Conservation (phyloP, 2,888 invertebrate species). For the Macroteleia sp. region DNA sequence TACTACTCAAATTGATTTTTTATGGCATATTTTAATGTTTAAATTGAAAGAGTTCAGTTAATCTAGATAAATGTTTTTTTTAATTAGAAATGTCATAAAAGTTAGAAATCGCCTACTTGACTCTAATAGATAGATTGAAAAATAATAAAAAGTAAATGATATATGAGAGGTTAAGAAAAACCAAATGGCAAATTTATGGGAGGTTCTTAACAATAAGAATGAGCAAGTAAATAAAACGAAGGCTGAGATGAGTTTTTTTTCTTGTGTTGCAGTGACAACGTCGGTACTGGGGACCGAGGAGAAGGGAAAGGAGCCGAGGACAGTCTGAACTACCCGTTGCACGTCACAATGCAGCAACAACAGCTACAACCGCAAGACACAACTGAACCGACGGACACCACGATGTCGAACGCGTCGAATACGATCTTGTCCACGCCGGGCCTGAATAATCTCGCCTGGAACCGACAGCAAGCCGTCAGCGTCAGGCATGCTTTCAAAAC, state of each 20-base stretch:
- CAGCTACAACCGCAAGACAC: conserved; percentile 71
- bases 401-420: conserved; percentile 72
- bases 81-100: too few species aligned
- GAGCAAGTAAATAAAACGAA: too few species aligned
- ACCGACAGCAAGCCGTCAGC: conserved; percentile 93
- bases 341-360: conserved; percentile 71
- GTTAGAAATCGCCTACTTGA: background rate
- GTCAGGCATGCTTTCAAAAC: conserved; percentile 95
- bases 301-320: conserved; percentile 79
- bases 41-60: too few species aligned
- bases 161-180: conserved; percentile 5
- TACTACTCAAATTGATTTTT: too few species aligned
- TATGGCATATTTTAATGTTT: too few species aligned
- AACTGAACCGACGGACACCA: conserved; percentile 74
- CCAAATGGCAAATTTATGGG: conserved; percentile 20
- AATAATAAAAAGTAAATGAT: background rate
- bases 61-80: too few species aligned
- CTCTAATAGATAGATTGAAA: background rate
- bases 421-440: conserved; percentile 80
- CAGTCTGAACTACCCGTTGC: conserved; percentile 67
- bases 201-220: background rate
- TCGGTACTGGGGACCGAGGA: conserved; percentile 66
- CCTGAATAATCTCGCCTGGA: conserved; percentile 83
- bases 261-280: conserved; percentile 36
- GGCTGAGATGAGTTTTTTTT: conserved; percentile 22